Evolutionary conservation across 2,113 vertebrate genomes (phyloP).

Genomic region (Haliaeetus leucogaster): DNA sequence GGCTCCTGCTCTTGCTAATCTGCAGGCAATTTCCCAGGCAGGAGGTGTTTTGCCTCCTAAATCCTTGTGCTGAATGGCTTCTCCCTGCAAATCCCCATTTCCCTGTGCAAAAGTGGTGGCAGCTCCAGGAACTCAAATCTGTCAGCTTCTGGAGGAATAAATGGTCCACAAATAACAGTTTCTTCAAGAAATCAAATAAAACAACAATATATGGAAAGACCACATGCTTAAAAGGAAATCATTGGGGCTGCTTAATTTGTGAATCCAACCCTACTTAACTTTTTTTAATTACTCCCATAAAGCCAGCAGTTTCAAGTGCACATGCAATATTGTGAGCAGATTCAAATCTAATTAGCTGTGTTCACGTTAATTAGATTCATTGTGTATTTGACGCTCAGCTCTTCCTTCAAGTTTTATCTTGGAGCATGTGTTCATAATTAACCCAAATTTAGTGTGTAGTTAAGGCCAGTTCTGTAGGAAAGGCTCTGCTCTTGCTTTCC

Average conservation of each 20-base stretch:
- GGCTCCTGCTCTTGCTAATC: not conserved
- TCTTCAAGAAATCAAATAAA: not conserved
- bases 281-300: slow-evolving; percentile 56
- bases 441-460: slow-evolving; percentile 33
- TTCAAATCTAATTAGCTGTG: slow-evolving; percentile 62
- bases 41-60: not conserved
- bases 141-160: not conserved
- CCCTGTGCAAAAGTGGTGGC: accelerated
- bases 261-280: slow-evolving; percentile 41
- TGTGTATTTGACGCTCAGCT: slow-evolving; percentile 41
- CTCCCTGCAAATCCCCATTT: not conserved
- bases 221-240: not conserved
- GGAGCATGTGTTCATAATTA: slow-evolving; percentile 44
- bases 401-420: slow-evolving; percentile 52
- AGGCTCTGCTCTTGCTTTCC: not conserved
- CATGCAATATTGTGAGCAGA: not conserved
- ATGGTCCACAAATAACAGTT: not conserved
- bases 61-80: not conserved
- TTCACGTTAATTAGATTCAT: slow-evolving; percentile 57
- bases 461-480: not conserved
- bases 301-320: not conserved
- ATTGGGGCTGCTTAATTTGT: slow-evolving; percentile 3
- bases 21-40: not conserved
- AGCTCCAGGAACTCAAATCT: not conserved
- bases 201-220: not conserved